Evolutionary conservation across 2,888 invertebrate species (phyloP).

Genomic region (Drosophila buzzatii): DNA sequence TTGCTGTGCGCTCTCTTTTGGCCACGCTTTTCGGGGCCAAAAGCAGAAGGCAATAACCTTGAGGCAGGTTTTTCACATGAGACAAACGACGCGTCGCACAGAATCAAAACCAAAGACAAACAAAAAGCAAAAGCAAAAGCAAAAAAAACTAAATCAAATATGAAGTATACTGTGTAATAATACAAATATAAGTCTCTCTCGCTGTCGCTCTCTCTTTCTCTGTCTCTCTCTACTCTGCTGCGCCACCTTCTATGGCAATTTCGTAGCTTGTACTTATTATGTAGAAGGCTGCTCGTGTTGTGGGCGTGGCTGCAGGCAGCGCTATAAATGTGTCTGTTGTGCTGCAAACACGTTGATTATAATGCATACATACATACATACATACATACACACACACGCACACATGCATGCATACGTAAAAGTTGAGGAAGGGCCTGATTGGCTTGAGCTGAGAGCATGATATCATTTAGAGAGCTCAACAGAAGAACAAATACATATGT

Average conservation of each 20-base stretch:
- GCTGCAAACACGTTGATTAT: slow-evolving; percentile 23
- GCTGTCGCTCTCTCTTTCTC: neutral
- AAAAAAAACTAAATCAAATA: slow-evolving; percentile 31
- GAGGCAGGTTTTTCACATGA: slow-evolving; percentile 78
- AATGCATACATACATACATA: neutral
- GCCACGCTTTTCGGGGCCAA: slow-evolving; percentile 49
- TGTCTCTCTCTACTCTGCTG: neutral
- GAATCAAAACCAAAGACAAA: slow-evolving; percentile 26
- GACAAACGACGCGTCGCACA: slow-evolving; percentile 27
- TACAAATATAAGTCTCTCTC: neutral
- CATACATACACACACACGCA: neutral
- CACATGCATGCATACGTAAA: neutral
- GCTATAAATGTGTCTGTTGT: neutral
- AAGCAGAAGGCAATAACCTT: slow-evolving; percentile 78
- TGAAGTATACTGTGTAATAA: slow-evolving; percentile 27
- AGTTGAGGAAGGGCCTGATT: slow-evolving; percentile 6
- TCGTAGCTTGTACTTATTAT: slow-evolving; percentile 30
- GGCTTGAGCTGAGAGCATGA: slow-evolving; percentile 13
- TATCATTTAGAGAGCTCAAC: slow-evolving; percentile 18
- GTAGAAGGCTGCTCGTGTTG: neutral
- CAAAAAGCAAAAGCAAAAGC: slow-evolving; percentile 21
- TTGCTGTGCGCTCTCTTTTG: slow-evolving; percentile 45
- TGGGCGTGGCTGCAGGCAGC: neutral
- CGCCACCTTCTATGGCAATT: slow-evolving; percentile 4
- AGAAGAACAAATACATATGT: neutral